Conservation (phyloP, 2,888 invertebrate species). For the Cryptus armator region DNA sequence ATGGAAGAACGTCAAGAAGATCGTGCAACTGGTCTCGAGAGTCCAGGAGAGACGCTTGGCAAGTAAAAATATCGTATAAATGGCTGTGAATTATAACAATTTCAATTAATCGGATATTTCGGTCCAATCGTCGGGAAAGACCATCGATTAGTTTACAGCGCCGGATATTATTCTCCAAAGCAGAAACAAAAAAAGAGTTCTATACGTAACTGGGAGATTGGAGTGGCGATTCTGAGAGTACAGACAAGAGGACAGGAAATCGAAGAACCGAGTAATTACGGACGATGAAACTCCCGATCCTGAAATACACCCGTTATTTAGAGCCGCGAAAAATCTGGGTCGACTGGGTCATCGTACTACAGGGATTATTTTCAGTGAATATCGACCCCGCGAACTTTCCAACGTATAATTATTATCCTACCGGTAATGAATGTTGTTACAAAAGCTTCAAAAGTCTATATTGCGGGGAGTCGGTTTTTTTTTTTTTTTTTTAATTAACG, state of each 20-base stretch:
- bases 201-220: neutral
- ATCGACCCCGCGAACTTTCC: slow-evolving; percentile 43
- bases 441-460: neutral
- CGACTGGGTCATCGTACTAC: slow-evolving; percentile 36
- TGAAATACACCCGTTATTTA: slow-evolving; percentile 57
- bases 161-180: neutral
- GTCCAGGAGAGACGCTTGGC: no score
- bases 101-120: no score
- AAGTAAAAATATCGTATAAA: no score
- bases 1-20: no score
- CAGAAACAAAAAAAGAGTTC: neutral
- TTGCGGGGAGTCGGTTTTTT: neutral
- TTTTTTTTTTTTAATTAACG: no score
- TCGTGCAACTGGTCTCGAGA: no score
- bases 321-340: slow-evolving; percentile 30
- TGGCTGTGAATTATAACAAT: no score
- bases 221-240: neutral
- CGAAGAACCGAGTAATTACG: slow-evolving; percentile 42
- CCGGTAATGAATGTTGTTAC: neutral
- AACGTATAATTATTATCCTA: neutral
- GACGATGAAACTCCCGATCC: slow-evolving; percentile 10
- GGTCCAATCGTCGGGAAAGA: no score
- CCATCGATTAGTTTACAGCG: neutral
- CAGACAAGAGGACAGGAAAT: slow-evolving; percentile 29
- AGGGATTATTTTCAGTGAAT: slow-evolving; percentile 46